Evolutionary conservation across 1,140 invertebrate species (phyloP).

Genomic region (Bombus soroeensis): DNA sequence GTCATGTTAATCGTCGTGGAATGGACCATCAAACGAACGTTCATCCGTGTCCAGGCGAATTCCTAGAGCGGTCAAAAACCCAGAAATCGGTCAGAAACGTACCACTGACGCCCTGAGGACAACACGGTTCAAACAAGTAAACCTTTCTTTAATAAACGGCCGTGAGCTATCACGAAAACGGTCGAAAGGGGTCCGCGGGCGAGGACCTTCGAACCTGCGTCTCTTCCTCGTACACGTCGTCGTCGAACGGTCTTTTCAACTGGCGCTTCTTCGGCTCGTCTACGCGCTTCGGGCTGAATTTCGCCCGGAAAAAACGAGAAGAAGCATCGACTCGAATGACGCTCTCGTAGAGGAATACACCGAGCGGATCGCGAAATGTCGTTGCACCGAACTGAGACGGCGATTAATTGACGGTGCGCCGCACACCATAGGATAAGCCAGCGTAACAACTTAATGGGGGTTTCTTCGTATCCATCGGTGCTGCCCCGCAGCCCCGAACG

Average conservation of each 20-base stretch:
- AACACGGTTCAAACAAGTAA: slow-evolving; percentile 40
- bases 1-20: slow-evolving; percentile 45
- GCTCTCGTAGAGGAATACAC: neutral
- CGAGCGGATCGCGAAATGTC: slow-evolving; percentile 51
- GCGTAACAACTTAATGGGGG: slow-evolving; percentile 69
- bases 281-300: slow-evolving; percentile 57
- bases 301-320: slow-evolving; percentile 9
- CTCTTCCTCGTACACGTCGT: neutral
- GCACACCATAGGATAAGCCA: slow-evolving; percentile 4
- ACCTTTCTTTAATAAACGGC: slow-evolving; percentile 67
- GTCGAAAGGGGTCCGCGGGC: slow-evolving; percentile 46
- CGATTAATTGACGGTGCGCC: slow-evolving; percentile 62
- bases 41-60: slow-evolving; percentile 37
- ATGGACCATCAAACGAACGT: slow-evolving; percentile 20
- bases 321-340: slow-evolving; percentile 2
- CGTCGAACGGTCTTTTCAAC: slow-evolving; percentile 12
- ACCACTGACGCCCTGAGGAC: slow-evolving; percentile 50
- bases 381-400: slow-evolving; percentile 57
- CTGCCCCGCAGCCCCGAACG: slow-evolving; percentile 3
- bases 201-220: slow-evolving; percentile 41
- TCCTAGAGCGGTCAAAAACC: slow-evolving; percentile 67
- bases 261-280: slow-evolving; percentile 55
- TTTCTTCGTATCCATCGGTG: slow-evolving; percentile 18
- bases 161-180: slow-evolving; percentile 66
- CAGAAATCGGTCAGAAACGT: slow-evolving; percentile 38